A percentile compares a stretch with the other conserved stretches of the same genome.
Conservation (phyloP, 2,888 invertebrate genomes). For the Brenthis daphne region DNA sequence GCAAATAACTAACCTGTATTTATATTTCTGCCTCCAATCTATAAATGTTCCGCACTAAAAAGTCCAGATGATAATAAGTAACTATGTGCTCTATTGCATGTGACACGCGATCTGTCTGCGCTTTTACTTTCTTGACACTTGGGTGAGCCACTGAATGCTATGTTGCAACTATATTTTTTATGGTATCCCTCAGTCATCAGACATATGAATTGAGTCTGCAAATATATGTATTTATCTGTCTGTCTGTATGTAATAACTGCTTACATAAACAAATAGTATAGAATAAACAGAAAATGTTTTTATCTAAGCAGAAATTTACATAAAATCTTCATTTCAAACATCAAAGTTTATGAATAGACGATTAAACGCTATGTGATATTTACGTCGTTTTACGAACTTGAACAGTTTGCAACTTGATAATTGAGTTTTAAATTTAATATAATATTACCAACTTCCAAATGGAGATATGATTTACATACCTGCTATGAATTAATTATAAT, state of each 20-base stretch:
- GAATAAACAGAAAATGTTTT: neutral
- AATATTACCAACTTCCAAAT: neutral
- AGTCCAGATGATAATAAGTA: conserved; percentile 7
- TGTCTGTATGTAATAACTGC: too few species aligned
- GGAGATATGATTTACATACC: neutral
- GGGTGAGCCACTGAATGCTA: conserved; percentile 15
- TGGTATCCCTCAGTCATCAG: neutral
- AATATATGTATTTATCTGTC: too few species aligned
- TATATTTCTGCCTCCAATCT: conserved; percentile 7
- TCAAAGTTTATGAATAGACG: conserved; percentile 12
- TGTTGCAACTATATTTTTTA: neutral
- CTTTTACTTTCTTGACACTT: conserved; percentile 25
- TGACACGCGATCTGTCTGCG: conserved; percentile 6
- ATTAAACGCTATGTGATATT: conserved; percentile 7
- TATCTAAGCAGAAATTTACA: neutral
- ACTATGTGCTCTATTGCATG: conserved; percentile 13
- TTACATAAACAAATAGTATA: neutral
- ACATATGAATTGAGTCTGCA: too few species aligned
- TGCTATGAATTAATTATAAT: neutral
- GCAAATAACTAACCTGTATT: neutral
- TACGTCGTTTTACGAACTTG: conserved; percentile 5
- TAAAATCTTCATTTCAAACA: neutral
- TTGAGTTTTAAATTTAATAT: conserved; percentile 20
- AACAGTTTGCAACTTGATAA: conserved; percentile 5
- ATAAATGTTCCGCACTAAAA: conserved; percentile 17